Evolutionary conservation across 2,113 vertebrate species (phyloP).

Genomic region (Aviceda subcristata): DNA sequence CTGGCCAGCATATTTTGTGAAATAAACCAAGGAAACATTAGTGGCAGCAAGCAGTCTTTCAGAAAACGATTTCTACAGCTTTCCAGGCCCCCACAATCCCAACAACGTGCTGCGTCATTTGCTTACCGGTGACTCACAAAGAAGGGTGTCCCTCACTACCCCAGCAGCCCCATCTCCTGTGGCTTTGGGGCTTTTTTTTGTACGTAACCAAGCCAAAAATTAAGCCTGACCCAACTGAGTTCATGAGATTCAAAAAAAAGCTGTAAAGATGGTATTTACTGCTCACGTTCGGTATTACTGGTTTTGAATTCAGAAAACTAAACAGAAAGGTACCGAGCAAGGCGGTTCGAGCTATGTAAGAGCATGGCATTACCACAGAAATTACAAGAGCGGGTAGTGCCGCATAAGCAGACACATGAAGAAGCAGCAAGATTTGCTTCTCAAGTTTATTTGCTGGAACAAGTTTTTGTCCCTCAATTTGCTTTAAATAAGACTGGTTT

Average conservation of each 20-base stretch:
- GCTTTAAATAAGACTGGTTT: neutral
- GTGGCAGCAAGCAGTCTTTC: neutral
- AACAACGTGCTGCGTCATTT: rapidly evolving
- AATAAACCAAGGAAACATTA: neutral
- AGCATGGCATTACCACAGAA: neutral
- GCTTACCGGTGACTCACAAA: rapidly evolving
- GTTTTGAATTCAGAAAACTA: neutral
- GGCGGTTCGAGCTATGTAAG: rapidly evolving
- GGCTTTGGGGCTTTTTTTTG: neutral
- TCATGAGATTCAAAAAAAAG: neutral
- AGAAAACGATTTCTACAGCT: neutral
- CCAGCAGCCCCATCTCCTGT: neutral
- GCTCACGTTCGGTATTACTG: rapidly evolving
- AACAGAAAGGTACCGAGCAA: neutral
- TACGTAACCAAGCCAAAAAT: neutral
- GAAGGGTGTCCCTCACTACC: neutral
- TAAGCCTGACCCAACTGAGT: neutral
- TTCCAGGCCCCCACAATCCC: neutral
- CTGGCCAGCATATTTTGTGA: neutral
- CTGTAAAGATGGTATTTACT: neutral
- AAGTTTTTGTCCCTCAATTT: neutral
- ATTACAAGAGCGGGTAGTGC: neutral
- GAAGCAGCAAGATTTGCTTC: neutral
- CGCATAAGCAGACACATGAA: neutral
- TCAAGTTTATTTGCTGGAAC: neutral